Conservation (phyloP, 2,888 invertebrate genomes). For the Conops quadrifasciatus region DNA sequence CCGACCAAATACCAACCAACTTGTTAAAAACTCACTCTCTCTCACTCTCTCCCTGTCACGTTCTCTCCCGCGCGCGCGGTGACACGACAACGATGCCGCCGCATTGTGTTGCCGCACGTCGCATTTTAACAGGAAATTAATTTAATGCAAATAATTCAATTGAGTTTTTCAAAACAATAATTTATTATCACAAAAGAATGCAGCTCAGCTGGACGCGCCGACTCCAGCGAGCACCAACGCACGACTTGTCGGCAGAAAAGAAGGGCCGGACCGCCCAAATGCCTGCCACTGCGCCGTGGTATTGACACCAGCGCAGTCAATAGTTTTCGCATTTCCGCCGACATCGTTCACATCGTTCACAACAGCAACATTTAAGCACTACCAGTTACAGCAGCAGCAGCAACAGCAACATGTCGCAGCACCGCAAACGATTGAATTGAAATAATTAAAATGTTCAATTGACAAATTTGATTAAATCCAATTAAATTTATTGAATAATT, state of each 20-base stretch:
- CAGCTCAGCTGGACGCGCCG: background rate
- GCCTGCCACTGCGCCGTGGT: background rate
- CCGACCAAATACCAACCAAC: no score
- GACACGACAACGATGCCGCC: background rate
- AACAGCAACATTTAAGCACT: constrained; percentile 21
- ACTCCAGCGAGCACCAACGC: background rate
- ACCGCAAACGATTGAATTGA: constrained; percentile 58
- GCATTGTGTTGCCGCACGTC: background rate
- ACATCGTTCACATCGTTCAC: background rate
- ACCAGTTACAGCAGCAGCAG: constrained; percentile 7
- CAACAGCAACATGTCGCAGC: constrained; percentile 27
- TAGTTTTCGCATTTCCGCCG: background rate
- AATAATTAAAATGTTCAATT: constrained; percentile 59
- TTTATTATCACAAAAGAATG: constrained; percentile 44
- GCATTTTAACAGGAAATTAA: constrained; percentile 51
- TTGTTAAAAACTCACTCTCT: no score
- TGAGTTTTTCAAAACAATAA: constrained; percentile 52
- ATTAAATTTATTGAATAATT: constrained; percentile 48
- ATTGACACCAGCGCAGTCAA: background rate
- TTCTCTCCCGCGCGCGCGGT: no score
- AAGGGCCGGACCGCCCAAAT: background rate
- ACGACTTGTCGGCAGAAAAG: background rate
- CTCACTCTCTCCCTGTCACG: no score
- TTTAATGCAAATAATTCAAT: constrained; percentile 57
- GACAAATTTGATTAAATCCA: constrained; percentile 59